Conservation (phyloP, 2,113 vertebrate species). For the Phycodurus eques region DNA sequence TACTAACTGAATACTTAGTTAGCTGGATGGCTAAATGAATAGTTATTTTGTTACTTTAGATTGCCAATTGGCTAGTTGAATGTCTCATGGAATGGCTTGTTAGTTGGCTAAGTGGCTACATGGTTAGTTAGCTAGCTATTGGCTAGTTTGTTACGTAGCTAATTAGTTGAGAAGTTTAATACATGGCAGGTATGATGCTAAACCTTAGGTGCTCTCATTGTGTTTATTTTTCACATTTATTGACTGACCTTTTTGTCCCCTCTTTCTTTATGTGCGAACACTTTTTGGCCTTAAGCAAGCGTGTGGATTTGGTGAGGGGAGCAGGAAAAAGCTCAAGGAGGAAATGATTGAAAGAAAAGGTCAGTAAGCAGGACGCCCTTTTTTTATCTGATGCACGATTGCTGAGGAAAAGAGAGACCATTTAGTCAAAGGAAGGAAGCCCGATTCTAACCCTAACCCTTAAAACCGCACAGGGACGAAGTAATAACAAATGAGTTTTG, state of each 20-base stretch:
- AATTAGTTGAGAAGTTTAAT: no score
- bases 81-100: not conserved
- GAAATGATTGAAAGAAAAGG: slow-evolving; percentile 67
- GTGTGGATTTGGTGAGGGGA: slow-evolving; percentile 17
- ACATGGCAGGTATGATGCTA: not conserved
- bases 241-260: slow-evolving; percentile 26
- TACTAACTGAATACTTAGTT: no score
- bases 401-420: slow-evolving; percentile 10
- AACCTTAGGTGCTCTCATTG: not conserved
- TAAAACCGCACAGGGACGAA: not conserved
- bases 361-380: slow-evolving; percentile 64
- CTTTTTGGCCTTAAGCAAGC: slow-evolving; percentile 28
- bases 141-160: not conserved
- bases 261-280: slow-evolving; percentile 14
- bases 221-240: slow-evolving; percentile 4
- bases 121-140: not conserved
- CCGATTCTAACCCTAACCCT: slow-evolving; percentile 8
- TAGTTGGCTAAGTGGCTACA: not conserved
- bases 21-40: not conserved
- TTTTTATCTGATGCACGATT: slow-evolving; percentile 49
- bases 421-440: slow-evolving; percentile 1
- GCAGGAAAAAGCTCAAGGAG: slow-evolving; percentile 45
- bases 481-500: not conserved
- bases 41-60: not conserved
- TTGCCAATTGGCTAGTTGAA: not conserved